Conservation (phyloP, 2,113 vertebrate species). For the Oceanites oceanicus region DNA sequence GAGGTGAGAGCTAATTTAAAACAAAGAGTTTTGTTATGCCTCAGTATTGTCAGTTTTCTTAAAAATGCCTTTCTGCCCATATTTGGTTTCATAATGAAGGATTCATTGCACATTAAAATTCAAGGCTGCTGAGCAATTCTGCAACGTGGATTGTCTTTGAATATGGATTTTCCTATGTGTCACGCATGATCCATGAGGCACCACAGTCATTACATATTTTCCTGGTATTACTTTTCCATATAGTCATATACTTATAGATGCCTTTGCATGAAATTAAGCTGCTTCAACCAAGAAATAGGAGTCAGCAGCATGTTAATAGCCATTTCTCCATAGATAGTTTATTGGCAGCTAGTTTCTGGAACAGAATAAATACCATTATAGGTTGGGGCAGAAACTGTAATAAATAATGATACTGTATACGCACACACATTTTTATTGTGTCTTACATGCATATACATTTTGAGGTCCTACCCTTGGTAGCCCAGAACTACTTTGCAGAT, state of each 20-base stretch:
- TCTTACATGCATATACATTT: not conserved
- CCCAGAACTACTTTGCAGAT: not conserved
- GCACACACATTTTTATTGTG: not conserved
- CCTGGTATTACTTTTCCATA: not conserved
- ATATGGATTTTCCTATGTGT: not conserved
- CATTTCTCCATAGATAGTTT: not conserved
- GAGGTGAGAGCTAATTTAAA: not conserved
- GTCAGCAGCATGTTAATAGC: not conserved
- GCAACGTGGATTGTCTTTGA: not conserved
- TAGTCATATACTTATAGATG: not conserved
- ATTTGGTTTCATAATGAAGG: not conserved
- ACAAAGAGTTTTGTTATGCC: not conserved
- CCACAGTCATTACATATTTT: not conserved
- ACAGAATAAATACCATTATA: not conserved
- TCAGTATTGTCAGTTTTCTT: not conserved
- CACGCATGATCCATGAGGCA: not conserved
- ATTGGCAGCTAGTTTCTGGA: not conserved
- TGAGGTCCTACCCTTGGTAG: not conserved
- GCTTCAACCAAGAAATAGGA: not conserved
- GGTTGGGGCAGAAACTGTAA: not conserved
- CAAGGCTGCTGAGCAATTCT: not conserved
- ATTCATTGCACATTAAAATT: not conserved
- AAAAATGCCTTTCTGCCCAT: not conserved
- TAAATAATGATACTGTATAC: not conserved
- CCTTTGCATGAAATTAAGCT: not conserved